Conservation (phyloP, 2,113 vertebrate genomes). For the Cebidichthys violaceus region DNA sequence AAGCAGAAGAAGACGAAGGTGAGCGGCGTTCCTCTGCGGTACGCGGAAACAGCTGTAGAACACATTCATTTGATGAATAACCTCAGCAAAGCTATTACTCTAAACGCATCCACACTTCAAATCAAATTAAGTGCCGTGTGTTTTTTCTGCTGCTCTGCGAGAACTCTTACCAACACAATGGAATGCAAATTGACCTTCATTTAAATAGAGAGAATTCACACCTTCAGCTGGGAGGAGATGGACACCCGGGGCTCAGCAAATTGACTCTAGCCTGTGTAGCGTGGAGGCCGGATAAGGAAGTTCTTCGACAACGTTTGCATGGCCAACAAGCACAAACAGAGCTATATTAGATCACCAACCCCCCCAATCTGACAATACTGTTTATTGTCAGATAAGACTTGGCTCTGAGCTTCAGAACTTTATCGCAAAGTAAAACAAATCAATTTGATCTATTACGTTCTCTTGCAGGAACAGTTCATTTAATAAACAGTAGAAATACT, state of each 20-base stretch:
- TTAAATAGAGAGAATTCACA: slow-evolving; percentile 68
- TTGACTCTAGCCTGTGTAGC: slow-evolving; percentile 45
- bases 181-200: slow-evolving; percentile 65
- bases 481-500: background rate
- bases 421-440: background rate
- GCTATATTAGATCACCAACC: slow-evolving; percentile 15
- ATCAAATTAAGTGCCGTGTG: slow-evolving; percentile 70
- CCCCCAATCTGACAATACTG: slow-evolving; percentile 12
- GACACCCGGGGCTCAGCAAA: slow-evolving; percentile 42
- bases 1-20: slow-evolving; percentile 21
- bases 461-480: background rate
- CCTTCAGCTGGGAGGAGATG: slow-evolving; percentile 59
- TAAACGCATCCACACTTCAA: slow-evolving; percentile 46
- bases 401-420: no score
- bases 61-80: slow-evolving; percentile 61
- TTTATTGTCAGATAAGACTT: slow-evolving; percentile 14
- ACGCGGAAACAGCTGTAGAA: slow-evolving; percentile 54
- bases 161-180: slow-evolving; percentile 74
- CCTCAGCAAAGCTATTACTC: slow-evolving; percentile 21
- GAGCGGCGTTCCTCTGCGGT: background rate
- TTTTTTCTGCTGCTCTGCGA: slow-evolving; percentile 22
- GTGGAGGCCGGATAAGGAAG: slow-evolving; percentile 48
- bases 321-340: slow-evolving; percentile 28
- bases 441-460: background rate
- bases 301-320: slow-evolving; percentile 37